These are phyloP conservation scores for Pollachius pollachius DNA, from an alignment of 2,113 vertebrate genomes.

Conservation along the genomic window DNA sequence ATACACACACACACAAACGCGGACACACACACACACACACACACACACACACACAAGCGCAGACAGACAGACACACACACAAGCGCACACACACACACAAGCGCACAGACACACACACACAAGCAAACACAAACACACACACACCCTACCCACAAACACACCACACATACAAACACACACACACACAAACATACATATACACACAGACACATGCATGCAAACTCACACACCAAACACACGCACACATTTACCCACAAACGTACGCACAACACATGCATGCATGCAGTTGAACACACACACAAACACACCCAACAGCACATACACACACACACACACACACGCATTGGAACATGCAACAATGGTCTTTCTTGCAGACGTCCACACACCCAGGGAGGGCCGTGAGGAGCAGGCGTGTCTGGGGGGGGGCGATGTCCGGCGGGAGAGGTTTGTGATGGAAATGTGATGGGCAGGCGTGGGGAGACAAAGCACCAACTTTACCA, in stretches of 20 bases:
- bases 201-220: background rate
- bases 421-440: conserved; percentile 59
- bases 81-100: conserved; percentile 47
- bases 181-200: background rate
- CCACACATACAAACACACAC: conserved; percentile 4
- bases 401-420: conserved; percentile 62
- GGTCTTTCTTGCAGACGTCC: no score
- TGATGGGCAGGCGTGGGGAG: conserved; percentile 73
- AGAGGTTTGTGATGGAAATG: conserved; percentile 80
- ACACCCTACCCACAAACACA: no score
- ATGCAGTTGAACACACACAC: conserved; percentile 4
- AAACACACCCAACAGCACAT: conserved; percentile 25
- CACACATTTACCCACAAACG: background rate
- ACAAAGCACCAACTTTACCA: conserved; percentile 71
- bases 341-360: conserved; percentile 31
- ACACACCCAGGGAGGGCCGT: no score
- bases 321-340: conserved; percentile 18
- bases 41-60: background rate
- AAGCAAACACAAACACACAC: conserved; percentile 30
- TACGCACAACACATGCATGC: background rate
- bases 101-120: conserved; percentile 26
- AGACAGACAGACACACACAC: conserved; percentile 11
- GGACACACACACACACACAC: conserved; percentile 23
- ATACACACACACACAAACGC: conserved; percentile 34
- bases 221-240: conserved; percentile 41